Evolutionary conservation across 2,888 invertebrate genomes (phyloP), one percentile per base, ranked within the genome.

Genomic region (Lordiphosa fenestrarum): DNA sequence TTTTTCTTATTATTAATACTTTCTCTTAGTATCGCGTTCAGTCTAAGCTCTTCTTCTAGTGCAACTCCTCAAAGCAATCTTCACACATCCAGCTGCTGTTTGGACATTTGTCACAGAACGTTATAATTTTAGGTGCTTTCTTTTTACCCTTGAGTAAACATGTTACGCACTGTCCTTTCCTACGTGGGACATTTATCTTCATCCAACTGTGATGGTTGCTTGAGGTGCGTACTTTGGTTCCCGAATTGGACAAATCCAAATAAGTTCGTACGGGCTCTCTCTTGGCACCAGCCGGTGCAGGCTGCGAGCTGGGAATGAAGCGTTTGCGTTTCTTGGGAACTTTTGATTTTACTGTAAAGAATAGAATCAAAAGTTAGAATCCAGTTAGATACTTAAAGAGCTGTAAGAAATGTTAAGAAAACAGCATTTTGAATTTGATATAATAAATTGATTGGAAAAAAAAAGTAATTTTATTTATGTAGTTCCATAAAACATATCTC

Each of bases 61-160:
- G 76, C 2, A 78, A 51, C 13, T 69, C 67, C 0, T 60, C 61
- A 51, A 89, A 89, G 62, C 89, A 89, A 2, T 55, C 4, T 36
- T 76, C 80, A 59, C 89, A 89, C 68, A 89, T 87, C 89, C 89
- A 89, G 53, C 84, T 86, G 12, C 87, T 86, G 42, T 85, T 84
- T 0, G 88, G 88, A 60, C 89, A 89, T 30, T 66, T 63, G 6
- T 88, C 86, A 53, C 89, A 89, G 64, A 84, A 89, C 2, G 89
- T 88, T 30, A 15, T 2, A 25, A 23, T 23, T 35, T 35, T 19
- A 5, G 41, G 23, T 41, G 2, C 2, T 5, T 15, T 15, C 4
- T 2, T 1, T 19, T 19, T 7, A 5, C 39, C 39, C 9, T 39
- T 39, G 9, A 10, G 9, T 10, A 39, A 39, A 10, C 39, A 39